phyloP scores from a whole-genome alignment of 64 coral and sea anemone genomes.

The Montipora cactus region DNA sequence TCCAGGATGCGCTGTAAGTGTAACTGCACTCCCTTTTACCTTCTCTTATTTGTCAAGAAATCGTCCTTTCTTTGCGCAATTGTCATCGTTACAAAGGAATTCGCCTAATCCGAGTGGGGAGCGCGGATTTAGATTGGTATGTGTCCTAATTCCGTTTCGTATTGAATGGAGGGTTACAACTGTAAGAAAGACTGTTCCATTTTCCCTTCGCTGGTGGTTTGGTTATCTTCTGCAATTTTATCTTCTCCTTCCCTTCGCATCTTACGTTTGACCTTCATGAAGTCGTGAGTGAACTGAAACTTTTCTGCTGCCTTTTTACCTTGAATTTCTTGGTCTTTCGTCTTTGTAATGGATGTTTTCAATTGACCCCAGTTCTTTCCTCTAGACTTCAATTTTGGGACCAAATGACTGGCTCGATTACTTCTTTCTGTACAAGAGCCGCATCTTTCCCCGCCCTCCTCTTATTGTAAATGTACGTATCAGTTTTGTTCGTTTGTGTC shows the following conservation, averaged over 20 bases:
- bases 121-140: background rate
- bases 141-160: background rate
- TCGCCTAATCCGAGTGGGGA: background rate
- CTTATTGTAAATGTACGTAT: background rate
- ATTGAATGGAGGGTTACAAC: background rate
- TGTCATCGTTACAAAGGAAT: background rate
- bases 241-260: background rate
- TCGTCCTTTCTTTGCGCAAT: background rate
- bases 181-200: background rate
- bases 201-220: background rate
- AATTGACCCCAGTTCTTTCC: background rate
- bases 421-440: background rate
- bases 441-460: background rate
- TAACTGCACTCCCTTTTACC: too few species aligned
- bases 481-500: background rate
- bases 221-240: background rate
- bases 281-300: background rate
- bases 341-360: background rate
- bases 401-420: background rate
- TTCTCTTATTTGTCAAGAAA: background rate
- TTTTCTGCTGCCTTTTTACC: background rate
- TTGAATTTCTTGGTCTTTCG: background rate
- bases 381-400: background rate
- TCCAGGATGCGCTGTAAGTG: background rate
- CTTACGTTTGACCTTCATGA: background rate